Evolutionary conservation across 1,140 invertebrate species (phyloP).

Genomic region (Lutraria rhynchaena): DNA sequence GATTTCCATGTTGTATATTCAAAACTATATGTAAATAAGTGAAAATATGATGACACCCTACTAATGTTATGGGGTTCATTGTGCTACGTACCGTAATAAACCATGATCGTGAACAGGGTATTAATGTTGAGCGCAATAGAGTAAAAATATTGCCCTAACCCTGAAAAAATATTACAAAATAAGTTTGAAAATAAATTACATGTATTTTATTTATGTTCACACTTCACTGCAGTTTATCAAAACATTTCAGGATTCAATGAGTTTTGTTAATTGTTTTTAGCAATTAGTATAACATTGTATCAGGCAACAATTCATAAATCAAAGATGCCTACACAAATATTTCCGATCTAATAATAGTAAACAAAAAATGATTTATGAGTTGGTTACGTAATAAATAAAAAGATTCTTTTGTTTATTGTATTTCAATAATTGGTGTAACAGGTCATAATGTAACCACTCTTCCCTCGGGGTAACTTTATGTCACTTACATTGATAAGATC

Average conservation of each 20-base stretch:
- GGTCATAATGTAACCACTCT: not conserved
- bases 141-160: too few relatives aligned
- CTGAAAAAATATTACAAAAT: too few relatives aligned
- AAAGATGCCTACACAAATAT: not conserved
- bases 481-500: slow-evolving; percentile 19
- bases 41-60: too few relatives aligned
- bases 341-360: not conserved
- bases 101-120: too few relatives aligned
- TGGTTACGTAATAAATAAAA: slow-evolving; percentile 8
- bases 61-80: too few relatives aligned
- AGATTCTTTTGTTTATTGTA: slow-evolving; percentile 27
- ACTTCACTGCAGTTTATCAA: too few relatives aligned
- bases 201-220: too few relatives aligned
- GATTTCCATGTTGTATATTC: too few relatives aligned
- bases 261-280: not conserved
- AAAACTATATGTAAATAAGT: too few relatives aligned
- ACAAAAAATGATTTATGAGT: slow-evolving; percentile 30
- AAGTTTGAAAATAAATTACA: too few relatives aligned
- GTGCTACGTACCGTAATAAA: too few relatives aligned
- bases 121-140: too few relatives aligned
- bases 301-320: not conserved
- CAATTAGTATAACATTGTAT: not conserved
- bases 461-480: not conserved
- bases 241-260: not conserved
- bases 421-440: slow-evolving; percentile 19